Evolutionary conservation across 1,140 invertebrate genomes (phyloP).

Genomic region (Drosophila busckii): DNA sequence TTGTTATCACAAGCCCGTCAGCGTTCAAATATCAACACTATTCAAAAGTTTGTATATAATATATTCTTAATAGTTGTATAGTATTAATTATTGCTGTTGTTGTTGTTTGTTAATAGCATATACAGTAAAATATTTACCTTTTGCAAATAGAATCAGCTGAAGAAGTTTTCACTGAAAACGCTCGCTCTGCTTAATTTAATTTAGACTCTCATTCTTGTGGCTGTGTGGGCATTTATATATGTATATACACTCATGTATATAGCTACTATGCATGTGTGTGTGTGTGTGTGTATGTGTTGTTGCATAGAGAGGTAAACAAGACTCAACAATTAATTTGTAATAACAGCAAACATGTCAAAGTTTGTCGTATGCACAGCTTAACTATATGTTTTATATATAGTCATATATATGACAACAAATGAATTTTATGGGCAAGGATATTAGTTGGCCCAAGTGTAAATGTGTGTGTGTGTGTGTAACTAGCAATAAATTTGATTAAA

Average conservation of each 20-base stretch:
- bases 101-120: constrained; percentile 21
- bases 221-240: constrained; percentile 29
- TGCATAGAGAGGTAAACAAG: constrained; percentile 48
- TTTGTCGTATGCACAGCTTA: constrained; percentile 20
- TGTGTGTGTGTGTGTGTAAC: constrained; percentile 16
- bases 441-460: too few relatives aligned
- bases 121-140: constrained; percentile 66
- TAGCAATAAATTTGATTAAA: constrained; percentile 29
- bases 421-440: too few relatives aligned
- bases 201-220: constrained; percentile 55
- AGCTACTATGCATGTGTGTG: constrained; percentile 36
- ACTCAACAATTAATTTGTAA: constrained; percentile 61
- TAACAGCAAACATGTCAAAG: constrained; percentile 25
- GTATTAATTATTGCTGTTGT: constrained; percentile 9
- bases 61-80: too few relatives aligned
- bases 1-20: constrained; percentile 68
- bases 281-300: constrained; percentile 21
- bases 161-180: constrained; percentile 75
- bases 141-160: constrained; percentile 52
- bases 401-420: neutral
- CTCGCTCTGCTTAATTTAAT: constrained; percentile 53
- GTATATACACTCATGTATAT: constrained; percentile 7
- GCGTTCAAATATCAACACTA: constrained; percentile 20
- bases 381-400: constrained; percentile 9
- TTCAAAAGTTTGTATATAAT: too few relatives aligned